Base-by-base conservation (phyloP, 2,113 vertebrate species). In the Sinocyclocheilus maitianheensis region DNA sequence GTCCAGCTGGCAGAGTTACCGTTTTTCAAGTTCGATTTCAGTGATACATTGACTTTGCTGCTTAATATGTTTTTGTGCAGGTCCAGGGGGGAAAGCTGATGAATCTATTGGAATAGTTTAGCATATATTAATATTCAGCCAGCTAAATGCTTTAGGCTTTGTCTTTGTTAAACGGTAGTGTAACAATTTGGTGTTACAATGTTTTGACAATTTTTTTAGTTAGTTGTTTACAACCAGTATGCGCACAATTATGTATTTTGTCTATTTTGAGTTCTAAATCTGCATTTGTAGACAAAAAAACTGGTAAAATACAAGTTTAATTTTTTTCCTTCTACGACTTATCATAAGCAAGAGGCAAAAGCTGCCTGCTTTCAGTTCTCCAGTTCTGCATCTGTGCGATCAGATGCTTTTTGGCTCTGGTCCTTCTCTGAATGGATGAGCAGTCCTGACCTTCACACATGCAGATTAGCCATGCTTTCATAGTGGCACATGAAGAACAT, bases 381-480 rank as follows among this genome's bases (percentile, higher is more conserved):
- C 30, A 43, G 34, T n/a, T 74, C 51, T 60, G 74, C 79, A 72
- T 34, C 26, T 74, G 67, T 60, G 11, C 40, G 85, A 87, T 79
- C 74, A 86, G 90, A 87, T 85, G 88, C 83, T 86, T 75, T 92
- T 91, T 94, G 95, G 95, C 95, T 85, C 89, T 81, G 11, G 95
- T 95, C 96, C 95, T 90, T 92, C 93, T 94, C 94, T 90, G 88
- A 90, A 34, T 75, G 92, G 92, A 93, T 92, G 93, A 90, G 89
- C 94, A 91, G 94, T 91, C 83, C 88, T 95, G 96, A 97, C 96
- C 96, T 96, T 95, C 95, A 93, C 96, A 94, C 94, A 96, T 96
- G 96, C 92, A 97, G 96, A 97, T 97, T 93, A 97, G 96, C 96
- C 96, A 93, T 94, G 96, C 94, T 92, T 94, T 94, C 92, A 92